Percentiles rank a stretch among this genome's conserved stretches.
These are phyloP conservation scores for Drepanosiphum platanoidis DNA, from an alignment of 2,888 invertebrate species.

Conservation along the genomic window DNA sequence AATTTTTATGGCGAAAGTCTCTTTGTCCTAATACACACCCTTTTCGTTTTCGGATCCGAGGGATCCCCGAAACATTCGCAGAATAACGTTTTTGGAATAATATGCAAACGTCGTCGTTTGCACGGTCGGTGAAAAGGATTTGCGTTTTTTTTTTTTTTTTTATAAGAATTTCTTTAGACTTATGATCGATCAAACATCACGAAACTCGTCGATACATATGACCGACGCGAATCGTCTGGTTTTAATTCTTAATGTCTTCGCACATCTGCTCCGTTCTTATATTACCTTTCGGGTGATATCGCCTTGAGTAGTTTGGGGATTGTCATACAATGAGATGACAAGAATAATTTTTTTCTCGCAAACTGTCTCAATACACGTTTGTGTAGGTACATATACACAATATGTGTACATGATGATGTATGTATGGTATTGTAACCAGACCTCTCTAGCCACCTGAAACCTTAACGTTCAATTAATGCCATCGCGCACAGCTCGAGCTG, in stretches of 20 bases:
- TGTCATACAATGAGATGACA: neutral
- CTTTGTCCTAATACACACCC: neutral
- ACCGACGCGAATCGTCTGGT: slow-evolving; percentile 4
- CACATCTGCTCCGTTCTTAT: slow-evolving; percentile 19
- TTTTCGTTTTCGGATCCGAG: neutral
- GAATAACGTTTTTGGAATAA: too few relatives aligned
- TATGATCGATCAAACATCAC: neutral
- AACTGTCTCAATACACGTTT: too few relatives aligned
- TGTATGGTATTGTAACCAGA: neutral
- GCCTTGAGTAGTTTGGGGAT: slow-evolving; percentile 6
- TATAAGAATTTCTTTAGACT: neutral
- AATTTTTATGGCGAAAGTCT: slow-evolving; percentile 16
- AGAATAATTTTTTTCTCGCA: neutral
- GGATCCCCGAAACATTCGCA: neutral
- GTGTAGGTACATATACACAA: neutral
- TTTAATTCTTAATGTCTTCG: slow-evolving; percentile 16
- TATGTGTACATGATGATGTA: too few relatives aligned
- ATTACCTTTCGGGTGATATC: slow-evolving; percentile 2
- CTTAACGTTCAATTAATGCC: slow-evolving; percentile 3
- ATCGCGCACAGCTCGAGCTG: neutral
- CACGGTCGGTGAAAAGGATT: neutral
- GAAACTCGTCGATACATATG: neutral
- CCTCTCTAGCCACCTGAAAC: neutral
- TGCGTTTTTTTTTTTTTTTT: neutral
- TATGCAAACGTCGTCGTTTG: neutral